Conservation (phyloP, 2,888 invertebrate genomes). For the Protula sp. region DNA sequence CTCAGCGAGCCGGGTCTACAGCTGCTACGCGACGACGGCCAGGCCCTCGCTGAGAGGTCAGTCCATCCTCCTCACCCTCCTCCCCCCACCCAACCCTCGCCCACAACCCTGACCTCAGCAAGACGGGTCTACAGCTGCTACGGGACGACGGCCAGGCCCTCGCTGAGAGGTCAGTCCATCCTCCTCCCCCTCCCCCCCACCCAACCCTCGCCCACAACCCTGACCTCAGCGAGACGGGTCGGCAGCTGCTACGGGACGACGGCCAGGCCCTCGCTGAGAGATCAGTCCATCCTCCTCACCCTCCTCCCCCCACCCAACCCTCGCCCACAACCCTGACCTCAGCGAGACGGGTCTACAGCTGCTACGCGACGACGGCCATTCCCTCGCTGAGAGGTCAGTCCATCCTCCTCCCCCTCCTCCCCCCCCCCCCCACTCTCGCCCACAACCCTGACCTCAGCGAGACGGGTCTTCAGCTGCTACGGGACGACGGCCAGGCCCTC, state of each 20-base stretch:
- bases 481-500: constrained; percentile 85
- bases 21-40: constrained; percentile 84
- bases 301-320: no score
- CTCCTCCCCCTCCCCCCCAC: no score
- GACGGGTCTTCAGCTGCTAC: no score
- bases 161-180: constrained; percentile 86
- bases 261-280: constrained; percentile 85
- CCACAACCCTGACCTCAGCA: constrained; percentile 75
- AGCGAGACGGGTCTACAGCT: constrained; percentile 80
- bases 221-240: constrained; percentile 75
- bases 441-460: no score
- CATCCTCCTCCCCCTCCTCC: no score
- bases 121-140: constrained; percentile 77
- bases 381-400: constrained; percentile 84
- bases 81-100: constrained; percentile 88
- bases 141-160: constrained; percentile 85
- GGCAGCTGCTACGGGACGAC: constrained; percentile 76
- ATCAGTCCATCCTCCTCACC: no score
- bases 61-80: constrained; percentile 78
- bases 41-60: constrained; percentile 87
- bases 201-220: constrained; percentile 85
- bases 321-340: constrained; percentile 76
- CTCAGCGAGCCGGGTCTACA: no score
- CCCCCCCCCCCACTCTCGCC: no score
- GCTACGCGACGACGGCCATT: constrained; percentile 82